Conservation (phyloP, 2,797 vertebrate species). For the Crax fasciolata region DNA sequence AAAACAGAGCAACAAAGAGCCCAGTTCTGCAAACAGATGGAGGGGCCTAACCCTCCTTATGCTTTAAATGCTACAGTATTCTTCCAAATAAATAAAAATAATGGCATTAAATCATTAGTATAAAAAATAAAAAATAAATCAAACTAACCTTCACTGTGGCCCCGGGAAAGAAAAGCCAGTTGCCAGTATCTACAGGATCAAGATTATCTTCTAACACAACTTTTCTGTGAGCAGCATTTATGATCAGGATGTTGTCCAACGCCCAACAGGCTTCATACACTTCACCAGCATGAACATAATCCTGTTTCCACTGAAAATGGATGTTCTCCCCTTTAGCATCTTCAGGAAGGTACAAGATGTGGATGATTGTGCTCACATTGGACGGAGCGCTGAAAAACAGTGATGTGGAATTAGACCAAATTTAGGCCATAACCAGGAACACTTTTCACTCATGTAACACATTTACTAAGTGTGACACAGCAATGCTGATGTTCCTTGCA, state of each 20-base stretch:
- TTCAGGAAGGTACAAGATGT: constrained; percentile 92
- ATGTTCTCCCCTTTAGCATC: constrained; percentile 87
- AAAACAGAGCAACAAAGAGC: constrained; percentile 24
- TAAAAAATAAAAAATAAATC: constrained; percentile 21
- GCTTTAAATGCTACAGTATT: background rate
- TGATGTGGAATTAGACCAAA: background rate
- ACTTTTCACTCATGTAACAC: background rate
- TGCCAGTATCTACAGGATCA: constrained; percentile 95
- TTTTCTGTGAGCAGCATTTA: constrained; percentile 92
- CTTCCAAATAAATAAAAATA: background rate
- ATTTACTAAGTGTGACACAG: background rate
- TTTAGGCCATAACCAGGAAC: background rate
- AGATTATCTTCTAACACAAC: constrained; percentile 94
- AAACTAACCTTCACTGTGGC: constrained; percentile 94
- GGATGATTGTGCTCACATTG: constrained; percentile 93
- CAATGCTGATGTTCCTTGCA: background rate
- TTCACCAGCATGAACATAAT: constrained; percentile 86
- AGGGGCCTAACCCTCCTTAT: background rate
- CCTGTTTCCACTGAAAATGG: constrained; percentile 95
- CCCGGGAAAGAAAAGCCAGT: constrained; percentile 99
- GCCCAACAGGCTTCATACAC: constrained; percentile 98
- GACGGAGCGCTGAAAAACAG: constrained; percentile 89
- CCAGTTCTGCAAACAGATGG: background rate
- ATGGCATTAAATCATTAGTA: constrained; percentile 7
- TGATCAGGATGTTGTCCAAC: constrained; percentile 93